Conservation (phyloP, 2,113 vertebrate genomes). For the Cheirogaleus medius region DNA sequence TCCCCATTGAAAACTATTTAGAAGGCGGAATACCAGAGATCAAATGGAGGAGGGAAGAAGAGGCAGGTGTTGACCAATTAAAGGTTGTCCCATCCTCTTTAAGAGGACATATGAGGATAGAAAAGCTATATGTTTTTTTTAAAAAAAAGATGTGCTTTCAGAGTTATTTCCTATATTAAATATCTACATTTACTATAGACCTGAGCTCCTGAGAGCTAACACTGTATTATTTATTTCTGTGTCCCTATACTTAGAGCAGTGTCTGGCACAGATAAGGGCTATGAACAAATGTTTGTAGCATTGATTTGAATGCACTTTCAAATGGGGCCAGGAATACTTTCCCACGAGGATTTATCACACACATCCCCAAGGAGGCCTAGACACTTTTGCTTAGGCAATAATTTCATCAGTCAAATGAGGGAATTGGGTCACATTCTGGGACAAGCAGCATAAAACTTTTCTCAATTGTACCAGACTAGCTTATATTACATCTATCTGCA, state of each 20-base stretch:
- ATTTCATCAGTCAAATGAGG: conserved; percentile 75
- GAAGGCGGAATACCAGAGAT: not conserved
- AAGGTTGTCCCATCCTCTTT: not conserved
- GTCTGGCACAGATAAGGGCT: not conserved
- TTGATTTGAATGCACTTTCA: conserved; percentile 46
- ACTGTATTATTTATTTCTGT: not conserved
- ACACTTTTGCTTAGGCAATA: conserved; percentile 69
- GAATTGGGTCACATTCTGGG: conserved; percentile 64
- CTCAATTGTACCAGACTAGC: conserved; percentile 16
- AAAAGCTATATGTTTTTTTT: not conserved
- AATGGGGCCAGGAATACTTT: not conserved
- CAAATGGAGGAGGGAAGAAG: not conserved
- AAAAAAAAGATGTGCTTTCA: not conserved
- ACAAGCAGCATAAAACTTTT: conserved; percentile 9
- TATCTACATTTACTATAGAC: not conserved
- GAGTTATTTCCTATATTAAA: not conserved
- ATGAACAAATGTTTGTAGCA: not conserved
- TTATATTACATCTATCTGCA: not conserved
- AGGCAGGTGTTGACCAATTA: not conserved
- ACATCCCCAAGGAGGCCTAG: not conserved
- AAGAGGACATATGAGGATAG: not conserved
- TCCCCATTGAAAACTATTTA: not conserved
- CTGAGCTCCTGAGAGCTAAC: not conserved
- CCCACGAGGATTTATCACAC: conserved; percentile 43
- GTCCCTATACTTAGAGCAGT: not conserved